Evolutionary conservation across 2,888 invertebrate species (phyloP).

Genomic region (Willowsia nigromaculata): DNA sequence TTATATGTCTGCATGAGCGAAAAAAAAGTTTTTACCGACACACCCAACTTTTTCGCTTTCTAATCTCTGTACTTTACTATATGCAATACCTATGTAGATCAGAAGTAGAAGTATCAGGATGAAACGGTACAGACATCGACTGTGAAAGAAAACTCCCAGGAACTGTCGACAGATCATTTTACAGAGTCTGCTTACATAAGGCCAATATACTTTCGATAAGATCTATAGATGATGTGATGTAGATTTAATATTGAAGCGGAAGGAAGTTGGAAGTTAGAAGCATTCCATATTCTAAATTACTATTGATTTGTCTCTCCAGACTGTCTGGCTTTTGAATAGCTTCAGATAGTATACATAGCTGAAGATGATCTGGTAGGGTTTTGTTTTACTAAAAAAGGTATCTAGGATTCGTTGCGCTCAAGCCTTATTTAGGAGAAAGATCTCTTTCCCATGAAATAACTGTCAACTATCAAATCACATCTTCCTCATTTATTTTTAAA

Average conservation of each 20-base stretch:
- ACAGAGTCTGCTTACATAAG: background rate
- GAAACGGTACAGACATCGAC: background rate
- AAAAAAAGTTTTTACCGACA: conserved; percentile 41
- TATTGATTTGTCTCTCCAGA: conserved; percentile 4
- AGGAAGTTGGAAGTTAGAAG: conserved; percentile 3
- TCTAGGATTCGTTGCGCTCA: background rate
- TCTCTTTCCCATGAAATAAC: conserved; percentile 4
- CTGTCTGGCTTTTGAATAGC: too few relatives aligned
- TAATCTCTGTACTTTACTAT: conserved; percentile 36
- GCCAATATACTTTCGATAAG: background rate
- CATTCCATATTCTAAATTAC: background rate
- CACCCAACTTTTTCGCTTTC: conserved; percentile 28
- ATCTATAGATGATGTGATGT: background rate
- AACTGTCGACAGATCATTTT: background rate
- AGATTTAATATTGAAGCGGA: conserved; percentile 13
- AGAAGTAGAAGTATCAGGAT: background rate
- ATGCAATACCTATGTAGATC: conserved; percentile 57
- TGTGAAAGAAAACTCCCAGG: background rate
- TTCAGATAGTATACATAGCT: too few relatives aligned
- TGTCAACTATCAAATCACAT: conserved; percentile 47
- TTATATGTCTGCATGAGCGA: conserved; percentile 51
- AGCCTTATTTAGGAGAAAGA: background rate
- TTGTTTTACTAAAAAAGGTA: too few relatives aligned
- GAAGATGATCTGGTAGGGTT: too few relatives aligned
- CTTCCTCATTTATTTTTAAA: conserved; percentile 7